A percentile compares a stretch with the other conserved stretches of the same genome.
Conservation (phyloP, 2,888 invertebrate genomes). For the Euzophera pinguis region DNA sequence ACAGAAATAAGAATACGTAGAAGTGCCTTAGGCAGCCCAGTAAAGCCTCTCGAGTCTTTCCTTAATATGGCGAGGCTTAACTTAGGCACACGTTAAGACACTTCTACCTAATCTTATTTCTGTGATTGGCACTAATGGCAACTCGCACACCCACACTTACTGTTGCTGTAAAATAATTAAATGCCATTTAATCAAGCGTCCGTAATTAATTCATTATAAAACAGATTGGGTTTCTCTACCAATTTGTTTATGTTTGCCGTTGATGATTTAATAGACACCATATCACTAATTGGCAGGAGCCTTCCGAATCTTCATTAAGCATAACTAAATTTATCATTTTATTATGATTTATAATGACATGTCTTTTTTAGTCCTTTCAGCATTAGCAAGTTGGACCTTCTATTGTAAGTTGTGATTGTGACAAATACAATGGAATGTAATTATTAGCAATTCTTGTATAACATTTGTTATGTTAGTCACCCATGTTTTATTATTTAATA, state of each 20-base stretch:
- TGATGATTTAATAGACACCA: neutral
- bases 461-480: slow-evolving; percentile 6
- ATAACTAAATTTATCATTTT: neutral
- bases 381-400: neutral
- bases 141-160: neutral
- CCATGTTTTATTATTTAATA: slow-evolving; percentile 4
- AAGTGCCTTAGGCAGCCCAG: too few species aligned
- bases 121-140: neutral
- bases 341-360: neutral
- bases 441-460: neutral
- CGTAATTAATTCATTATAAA: slow-evolving; percentile 10
- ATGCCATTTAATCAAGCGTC: neutral
- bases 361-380: neutral
- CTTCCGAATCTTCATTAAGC: neutral
- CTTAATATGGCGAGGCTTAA: too few species aligned
- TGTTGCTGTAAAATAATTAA: neutral
- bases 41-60: too few species aligned
- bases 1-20: too few species aligned
- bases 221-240: slow-evolving; percentile 8
- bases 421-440: slow-evolving; percentile 1
- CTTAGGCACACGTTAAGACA: too few species aligned
- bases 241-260: slow-evolving; percentile 10
- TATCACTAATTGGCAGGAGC: slow-evolving; percentile 4
- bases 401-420: neutral
- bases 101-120: too few species aligned